Conservation (phyloP, 2,888 invertebrate genomes). For the Hirtodrosophila confusa region DNA sequence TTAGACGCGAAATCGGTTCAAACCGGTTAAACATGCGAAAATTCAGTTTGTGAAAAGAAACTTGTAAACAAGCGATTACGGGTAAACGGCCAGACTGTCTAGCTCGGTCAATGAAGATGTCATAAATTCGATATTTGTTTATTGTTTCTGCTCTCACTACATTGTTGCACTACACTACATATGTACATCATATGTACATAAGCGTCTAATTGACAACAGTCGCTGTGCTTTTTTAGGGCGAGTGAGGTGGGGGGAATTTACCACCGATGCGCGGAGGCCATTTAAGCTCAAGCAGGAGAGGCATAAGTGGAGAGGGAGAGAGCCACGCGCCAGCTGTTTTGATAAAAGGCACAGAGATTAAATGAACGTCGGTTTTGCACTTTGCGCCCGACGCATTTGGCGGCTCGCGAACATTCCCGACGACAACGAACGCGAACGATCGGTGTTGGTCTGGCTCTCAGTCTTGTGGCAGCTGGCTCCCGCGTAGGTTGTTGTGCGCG, state of each 20-base stretch:
- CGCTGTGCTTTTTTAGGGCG: conserved; percentile 2
- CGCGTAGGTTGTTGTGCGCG: conserved; percentile 80
- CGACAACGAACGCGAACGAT: conserved; percentile 23
- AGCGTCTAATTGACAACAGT: conserved; percentile 28
- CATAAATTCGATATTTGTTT: conserved; percentile 10
- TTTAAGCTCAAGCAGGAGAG: conserved; percentile 5
- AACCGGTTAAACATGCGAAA: conserved; percentile 60
- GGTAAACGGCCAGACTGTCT: conserved; percentile 37
- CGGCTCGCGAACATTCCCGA: conserved; percentile 4
- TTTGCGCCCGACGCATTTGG: conserved; percentile 47
- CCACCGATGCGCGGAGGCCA: conserved; percentile 28
- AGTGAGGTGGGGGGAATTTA: conserved; percentile 11
- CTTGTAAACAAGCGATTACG: conserved; percentile 15
- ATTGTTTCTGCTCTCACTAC: background rate
- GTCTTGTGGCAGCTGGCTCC: conserved; percentile 83
- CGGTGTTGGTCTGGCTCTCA: conserved; percentile 56
- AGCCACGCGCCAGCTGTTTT: conserved; percentile 59
- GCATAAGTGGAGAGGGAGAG: conserved; percentile 9
- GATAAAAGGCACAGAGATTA: conserved; percentile 23
- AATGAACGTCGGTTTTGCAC: conserved; percentile 41
- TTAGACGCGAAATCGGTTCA: conserved; percentile 49
- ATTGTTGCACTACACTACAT: background rate
- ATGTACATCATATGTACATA: background rate
- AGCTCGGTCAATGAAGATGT: conserved; percentile 33
- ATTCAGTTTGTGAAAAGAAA: conserved; percentile 26